These are phyloP conservation scores for Pseudopodoces humilis DNA, from an alignment of 2,113 vertebrate species.

Conservation along the genomic window DNA sequence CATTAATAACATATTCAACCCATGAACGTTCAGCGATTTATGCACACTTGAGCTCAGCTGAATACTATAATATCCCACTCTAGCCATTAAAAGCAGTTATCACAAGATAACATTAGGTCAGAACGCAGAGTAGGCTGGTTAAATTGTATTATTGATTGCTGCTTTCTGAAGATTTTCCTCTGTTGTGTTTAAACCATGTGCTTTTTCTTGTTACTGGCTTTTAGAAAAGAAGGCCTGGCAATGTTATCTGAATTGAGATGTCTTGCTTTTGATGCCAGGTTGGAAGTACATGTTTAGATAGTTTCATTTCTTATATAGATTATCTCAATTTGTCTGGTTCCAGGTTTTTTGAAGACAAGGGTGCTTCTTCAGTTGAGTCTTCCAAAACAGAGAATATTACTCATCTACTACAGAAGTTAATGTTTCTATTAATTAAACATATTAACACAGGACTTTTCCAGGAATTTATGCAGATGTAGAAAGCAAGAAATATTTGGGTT, in stretches of 20 bases:
- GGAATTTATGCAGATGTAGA: background rate
- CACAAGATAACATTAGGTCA: constrained; percentile 3
- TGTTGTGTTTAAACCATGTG: background rate
- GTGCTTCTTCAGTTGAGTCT: background rate
- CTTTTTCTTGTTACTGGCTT: background rate
- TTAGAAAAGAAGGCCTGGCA: background rate
- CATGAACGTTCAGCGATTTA: background rate
- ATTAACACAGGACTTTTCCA: background rate
- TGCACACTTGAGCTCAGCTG: background rate
- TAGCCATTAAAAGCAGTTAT: constrained; percentile 32
- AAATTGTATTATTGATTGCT: background rate
- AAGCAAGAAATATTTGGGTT: background rate
- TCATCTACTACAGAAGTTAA: background rate
- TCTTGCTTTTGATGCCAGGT: background rate
- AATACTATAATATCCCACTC: background rate
- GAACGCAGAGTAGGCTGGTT: background rate
- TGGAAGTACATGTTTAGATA: background rate
- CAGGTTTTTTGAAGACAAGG: background rate
- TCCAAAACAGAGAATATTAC: background rate
- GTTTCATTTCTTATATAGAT: background rate
- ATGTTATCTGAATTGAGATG: background rate
- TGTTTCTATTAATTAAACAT: background rate
- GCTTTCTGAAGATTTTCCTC: background rate
- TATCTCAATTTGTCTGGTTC: background rate
- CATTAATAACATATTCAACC: background rate